Conservation (phyloP, 2,113 vertebrate species). For the Pimephales promelas region DNA sequence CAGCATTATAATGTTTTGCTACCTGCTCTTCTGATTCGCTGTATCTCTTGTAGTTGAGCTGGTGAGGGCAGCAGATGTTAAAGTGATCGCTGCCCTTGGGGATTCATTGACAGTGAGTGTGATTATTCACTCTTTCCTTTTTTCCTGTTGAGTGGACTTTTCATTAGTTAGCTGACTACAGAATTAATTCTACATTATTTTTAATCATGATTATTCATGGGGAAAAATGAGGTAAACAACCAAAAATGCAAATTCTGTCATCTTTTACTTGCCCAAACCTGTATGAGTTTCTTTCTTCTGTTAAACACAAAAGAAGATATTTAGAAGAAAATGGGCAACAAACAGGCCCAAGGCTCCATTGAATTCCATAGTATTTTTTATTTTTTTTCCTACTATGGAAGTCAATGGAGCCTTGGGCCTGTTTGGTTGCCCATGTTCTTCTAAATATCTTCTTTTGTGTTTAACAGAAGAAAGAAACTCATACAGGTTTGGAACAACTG, state of each 20-base stretch:
- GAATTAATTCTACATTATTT: neutral
- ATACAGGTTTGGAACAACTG: neutral
- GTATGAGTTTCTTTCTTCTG: neutral
- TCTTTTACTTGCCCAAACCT: neutral
- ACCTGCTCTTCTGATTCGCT: slow-evolving; percentile 22
- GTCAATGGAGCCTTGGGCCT: too few relatives aligned
- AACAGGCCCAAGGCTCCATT: neutral
- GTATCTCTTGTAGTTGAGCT: slow-evolving; percentile 79
- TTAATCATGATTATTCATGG: neutral
- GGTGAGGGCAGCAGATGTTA: slow-evolving; percentile 88
- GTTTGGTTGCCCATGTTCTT: neutral
- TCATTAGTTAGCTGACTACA: neutral
- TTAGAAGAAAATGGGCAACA: too few relatives aligned
- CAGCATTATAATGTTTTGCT: neutral
- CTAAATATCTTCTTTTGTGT: neutral
- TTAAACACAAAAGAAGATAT: neutral
- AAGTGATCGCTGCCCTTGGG: slow-evolving; percentile 86
- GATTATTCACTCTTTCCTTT: neutral
- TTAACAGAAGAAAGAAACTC: neutral
- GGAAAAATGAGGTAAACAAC: neutral
- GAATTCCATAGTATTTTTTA: neutral
- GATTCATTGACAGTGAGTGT: slow-evolving; percentile 91
- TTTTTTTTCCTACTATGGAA: too few relatives aligned
- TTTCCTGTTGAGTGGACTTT: neutral
- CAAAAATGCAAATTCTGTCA: neutral